Conservation (phyloP, 2,797 vertebrate genomes). For the Atherinosoma microstoma region DNA sequence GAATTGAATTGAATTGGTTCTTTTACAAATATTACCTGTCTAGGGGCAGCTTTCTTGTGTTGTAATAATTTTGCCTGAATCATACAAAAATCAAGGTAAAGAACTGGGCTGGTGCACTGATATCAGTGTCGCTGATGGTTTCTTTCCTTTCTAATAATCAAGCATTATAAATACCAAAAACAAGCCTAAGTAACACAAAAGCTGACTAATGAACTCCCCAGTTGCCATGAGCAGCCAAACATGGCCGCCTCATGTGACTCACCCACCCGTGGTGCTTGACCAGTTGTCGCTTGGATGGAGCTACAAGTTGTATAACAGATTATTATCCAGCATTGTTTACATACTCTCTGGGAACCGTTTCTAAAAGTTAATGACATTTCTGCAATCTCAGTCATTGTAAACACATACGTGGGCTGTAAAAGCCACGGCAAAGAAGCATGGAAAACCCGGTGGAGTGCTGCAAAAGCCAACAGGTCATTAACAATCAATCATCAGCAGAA, state of each 20-base stretch:
- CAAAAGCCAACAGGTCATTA: constrained; percentile 35
- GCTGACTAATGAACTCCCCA: constrained; percentile 17
- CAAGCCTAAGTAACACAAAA: constrained; percentile 9
- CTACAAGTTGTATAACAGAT: constrained; percentile 14
- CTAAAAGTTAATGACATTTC: constrained; percentile 27
- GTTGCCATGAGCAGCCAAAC: constrained; percentile 9
- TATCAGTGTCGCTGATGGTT: background rate
- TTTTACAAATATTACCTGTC: constrained; percentile 1
- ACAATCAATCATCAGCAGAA: constrained; percentile 26
- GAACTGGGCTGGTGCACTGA: background rate
- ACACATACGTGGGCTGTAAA: constrained; percentile 32
- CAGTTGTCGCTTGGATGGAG: constrained; percentile 8
- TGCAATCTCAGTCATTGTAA: constrained; percentile 41
- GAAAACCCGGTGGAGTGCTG: constrained; percentile 19
- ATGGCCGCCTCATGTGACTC: constrained; percentile 10
- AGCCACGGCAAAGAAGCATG: constrained; percentile 17
- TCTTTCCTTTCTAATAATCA: background rate
- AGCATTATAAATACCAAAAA: constrained; percentile 8
- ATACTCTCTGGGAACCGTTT: constrained; percentile 8
- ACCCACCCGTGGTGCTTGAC: constrained; percentile 12
- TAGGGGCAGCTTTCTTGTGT: background rate
- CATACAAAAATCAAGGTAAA: constrained; percentile 2
- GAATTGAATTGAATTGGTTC: too few relatives aligned
- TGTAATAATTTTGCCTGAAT: background rate
- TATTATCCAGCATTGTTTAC: constrained; percentile 7